Evolutionary conservation across 2,797 vertebrate species (phyloP).

Genomic region (Manis javanica): DNA sequence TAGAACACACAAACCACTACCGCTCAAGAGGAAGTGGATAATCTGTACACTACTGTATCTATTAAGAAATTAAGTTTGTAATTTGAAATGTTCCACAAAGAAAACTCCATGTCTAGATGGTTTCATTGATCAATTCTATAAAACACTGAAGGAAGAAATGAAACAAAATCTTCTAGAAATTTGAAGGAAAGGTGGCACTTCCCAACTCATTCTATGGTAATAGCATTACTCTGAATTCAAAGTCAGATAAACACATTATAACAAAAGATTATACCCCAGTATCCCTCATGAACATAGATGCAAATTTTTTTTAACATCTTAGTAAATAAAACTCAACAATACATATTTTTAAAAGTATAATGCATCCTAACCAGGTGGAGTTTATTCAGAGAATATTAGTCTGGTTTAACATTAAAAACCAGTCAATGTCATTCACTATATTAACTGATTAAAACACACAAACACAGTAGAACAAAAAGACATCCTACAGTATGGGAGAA

Average conservation of each 20-base stretch:
- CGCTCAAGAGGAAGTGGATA: not conserved
- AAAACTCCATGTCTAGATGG: not conserved
- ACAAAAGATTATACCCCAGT: not conserved
- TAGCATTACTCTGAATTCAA: not conserved
- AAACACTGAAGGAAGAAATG: not conserved
- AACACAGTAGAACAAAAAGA: no score
- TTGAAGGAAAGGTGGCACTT: not conserved
- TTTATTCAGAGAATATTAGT: not conserved
- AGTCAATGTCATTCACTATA: not conserved
- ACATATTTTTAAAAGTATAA: not conserved
- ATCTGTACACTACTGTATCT: not conserved
- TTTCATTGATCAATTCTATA: not conserved
- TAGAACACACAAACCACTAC: not conserved
- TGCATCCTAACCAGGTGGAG: not conserved
- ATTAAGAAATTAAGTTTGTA: not conserved
- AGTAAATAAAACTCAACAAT: not conserved
- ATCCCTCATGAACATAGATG: not conserved
- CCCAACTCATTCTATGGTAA: not conserved
- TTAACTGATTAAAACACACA: not conserved
- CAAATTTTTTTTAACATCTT: not conserved
- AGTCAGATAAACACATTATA: not conserved
- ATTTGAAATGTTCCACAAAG: not conserved
- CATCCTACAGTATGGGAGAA: no score
- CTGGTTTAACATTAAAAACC: not conserved
- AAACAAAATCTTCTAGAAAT: not conserved